Conservation (phyloP, 2,113 vertebrate genomes). For the Arvicanthis niloticus region DNA sequence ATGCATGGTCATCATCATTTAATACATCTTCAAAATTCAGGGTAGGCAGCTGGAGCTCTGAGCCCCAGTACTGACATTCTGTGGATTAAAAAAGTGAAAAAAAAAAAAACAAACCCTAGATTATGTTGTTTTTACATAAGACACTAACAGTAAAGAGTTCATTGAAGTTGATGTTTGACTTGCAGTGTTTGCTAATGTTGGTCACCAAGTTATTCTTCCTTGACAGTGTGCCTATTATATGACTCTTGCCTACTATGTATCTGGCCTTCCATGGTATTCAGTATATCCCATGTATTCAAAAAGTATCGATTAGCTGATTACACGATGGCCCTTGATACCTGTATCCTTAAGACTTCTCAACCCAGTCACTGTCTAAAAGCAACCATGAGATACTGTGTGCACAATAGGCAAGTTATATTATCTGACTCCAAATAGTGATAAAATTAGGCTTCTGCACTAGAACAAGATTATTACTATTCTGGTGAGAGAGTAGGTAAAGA, state of each 20-base stretch:
- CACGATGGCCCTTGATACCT: not conserved
- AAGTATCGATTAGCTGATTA: not conserved
- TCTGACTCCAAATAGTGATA: not conserved
- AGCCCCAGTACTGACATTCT: slow-evolving; percentile 93
- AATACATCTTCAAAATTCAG: slow-evolving; percentile 92
- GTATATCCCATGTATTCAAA: not conserved
- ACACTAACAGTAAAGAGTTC: not conserved
- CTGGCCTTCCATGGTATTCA: not conserved
- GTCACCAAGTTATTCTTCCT: not conserved
- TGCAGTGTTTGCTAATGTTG: not conserved
- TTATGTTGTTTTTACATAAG: not conserved
- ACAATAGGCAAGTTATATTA: not conserved
- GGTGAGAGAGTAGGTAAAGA: not conserved
- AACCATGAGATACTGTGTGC: not conserved
- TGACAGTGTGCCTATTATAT: not conserved
- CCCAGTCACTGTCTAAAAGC: not conserved
- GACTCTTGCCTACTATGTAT: not conserved
- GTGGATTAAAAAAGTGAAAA: slow-evolving; percentile 76
- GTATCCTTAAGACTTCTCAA: not conserved
- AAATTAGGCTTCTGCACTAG: not conserved
- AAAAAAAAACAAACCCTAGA: not conserved
- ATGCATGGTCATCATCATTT: slow-evolving; percentile 88
- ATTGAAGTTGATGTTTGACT: not conserved
- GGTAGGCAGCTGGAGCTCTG: slow-evolving; percentile 90
- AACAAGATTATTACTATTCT: not conserved